Percentiles rank a stretch among this genome's conserved stretches.
phyloP scores from a whole-genome alignment of 1,140 invertebrate genomes.

The Lanistes nyassanus region DNA sequence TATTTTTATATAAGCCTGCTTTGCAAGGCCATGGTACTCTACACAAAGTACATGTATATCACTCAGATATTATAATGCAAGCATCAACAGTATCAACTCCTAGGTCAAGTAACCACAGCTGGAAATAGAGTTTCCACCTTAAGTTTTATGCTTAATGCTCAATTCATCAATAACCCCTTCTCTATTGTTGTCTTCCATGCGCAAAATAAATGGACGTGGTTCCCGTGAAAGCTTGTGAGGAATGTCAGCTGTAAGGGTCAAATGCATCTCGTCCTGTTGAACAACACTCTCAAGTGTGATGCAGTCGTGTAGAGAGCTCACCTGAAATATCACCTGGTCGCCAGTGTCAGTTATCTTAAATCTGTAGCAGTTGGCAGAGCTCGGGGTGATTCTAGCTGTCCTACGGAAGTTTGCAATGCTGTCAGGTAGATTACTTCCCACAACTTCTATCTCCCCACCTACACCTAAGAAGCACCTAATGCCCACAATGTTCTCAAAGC shows the following conservation, averaged over 20 bases:
- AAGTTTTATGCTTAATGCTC: conserved; percentile 44
- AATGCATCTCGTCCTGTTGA: conserved; percentile 35
- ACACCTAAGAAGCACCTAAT: conserved; percentile 58
- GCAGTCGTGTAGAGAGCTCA: conserved; percentile 54
- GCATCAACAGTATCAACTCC: neutral
- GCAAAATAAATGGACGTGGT: conserved; percentile 56
- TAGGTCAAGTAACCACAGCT: no score
- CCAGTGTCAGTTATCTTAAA: conserved; percentile 51
- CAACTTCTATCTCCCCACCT: conserved; percentile 51
- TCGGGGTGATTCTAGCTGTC: conserved; percentile 47
- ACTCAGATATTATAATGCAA: neutral
- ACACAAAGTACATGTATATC: neutral
- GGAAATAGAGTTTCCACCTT: neutral
- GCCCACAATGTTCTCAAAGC: conserved; percentile 57
- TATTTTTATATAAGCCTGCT: no score
- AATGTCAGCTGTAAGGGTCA: conserved; percentile 40
- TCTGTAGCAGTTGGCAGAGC: conserved; percentile 51
- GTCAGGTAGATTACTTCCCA: conserved; percentile 41
- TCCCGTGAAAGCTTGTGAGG: conserved; percentile 36
- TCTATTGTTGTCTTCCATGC: conserved; percentile 56
- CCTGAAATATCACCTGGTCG: conserved; percentile 43
- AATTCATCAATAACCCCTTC: conserved; percentile 59
- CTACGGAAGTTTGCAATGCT: conserved; percentile 36
- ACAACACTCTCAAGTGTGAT: conserved; percentile 52
- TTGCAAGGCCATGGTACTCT: neutral